Percentiles rank a stretch among this genome's conserved stretches.
Evolutionary conservation across 2,888 invertebrate genomes (phyloP).

Genomic region (Chironomus tentans): DNA sequence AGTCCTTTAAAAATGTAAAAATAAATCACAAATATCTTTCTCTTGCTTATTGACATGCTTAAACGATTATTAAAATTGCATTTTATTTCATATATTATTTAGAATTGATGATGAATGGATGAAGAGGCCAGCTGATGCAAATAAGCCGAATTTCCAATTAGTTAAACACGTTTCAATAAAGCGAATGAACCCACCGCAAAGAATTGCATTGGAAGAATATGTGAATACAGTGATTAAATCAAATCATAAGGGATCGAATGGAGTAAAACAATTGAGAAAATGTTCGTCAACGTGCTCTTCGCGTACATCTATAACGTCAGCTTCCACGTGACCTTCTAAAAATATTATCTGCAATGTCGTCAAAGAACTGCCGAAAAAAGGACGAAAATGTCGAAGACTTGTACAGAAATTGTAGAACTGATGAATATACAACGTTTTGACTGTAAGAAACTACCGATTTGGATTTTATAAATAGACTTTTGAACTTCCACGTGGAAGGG

Average conservation of each 20-base stretch:
- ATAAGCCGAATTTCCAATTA: conserved; percentile 5
- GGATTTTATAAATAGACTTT: too few species aligned
- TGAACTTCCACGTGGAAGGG: too few species aligned
- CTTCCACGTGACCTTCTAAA: conserved; percentile 15
- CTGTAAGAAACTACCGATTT: neutral
- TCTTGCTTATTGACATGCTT: neutral
- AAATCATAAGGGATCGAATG: neutral
- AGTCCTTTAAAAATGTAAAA: conserved; percentile 80
- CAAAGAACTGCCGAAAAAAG: neutral
- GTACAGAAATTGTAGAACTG: neutral
- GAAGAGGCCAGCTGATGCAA: conserved; percentile 12
- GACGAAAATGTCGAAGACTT: conserved; percentile 3
- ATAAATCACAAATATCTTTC: neutral
- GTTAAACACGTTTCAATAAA: conserved; percentile 21
- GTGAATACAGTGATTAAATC: conserved; percentile 2
- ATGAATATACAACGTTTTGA: neutral
- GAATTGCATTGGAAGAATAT: conserved; percentile 3
- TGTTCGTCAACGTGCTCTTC: conserved; percentile 22
- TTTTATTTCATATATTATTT: neutral
- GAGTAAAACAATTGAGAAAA: conserved; percentile 3
- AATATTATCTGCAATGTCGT: neutral
- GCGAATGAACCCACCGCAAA: conserved; percentile 10
- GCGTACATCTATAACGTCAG: neutral
- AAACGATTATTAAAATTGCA: neutral
- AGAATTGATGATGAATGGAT: conserved; percentile 20